Evolutionary conservation across 2,888 invertebrate species (phyloP), one percentile per base, ranked within the genome.

Genomic region (Clanis bilineata): DNA sequence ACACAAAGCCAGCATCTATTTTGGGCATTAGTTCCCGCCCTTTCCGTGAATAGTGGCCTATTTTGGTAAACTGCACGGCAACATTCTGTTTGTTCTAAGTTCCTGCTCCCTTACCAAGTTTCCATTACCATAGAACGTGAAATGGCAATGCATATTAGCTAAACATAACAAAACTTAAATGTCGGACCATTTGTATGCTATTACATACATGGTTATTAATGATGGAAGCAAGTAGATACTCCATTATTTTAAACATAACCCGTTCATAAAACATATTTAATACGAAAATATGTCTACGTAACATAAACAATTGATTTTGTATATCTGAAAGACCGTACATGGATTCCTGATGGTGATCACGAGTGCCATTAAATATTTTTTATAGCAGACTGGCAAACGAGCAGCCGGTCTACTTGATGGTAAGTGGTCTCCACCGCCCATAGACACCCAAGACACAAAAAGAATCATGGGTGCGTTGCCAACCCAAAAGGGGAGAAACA

Each of bases 121-220:
- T 51, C 51, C 18, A 51, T 51, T 51, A 51, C 18, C 32, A 51
- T 51, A 51, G 51, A 51, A 51, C 51, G 51, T 51, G 51, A 51
- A 51, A 51, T 51, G 51, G 51, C 51, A 51, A 51, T 32, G 51
- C 51, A 51, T 51, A 51, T 51, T 32, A 51, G 32, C 51, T 51
- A 51, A 51, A 51, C 51, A 51, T 51, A 51, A n/a, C 32, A 10
- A 32, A 28, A 28, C 51, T 5, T 51, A 51, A 51, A 51, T 51
- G 51, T 32, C 51, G 51, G 32, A n/a, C 32, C 18, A 10, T 51
- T 51, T 47, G 23, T 25, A 15, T 4, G 3, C n/a, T 38, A n/a
- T 12, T 4, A 47, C 12, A 47, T 25, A 58, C 32, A 23, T 39
- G 9, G 10, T 38, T 32, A 45, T 44, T 44, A n/a, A 22, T 22